These are phyloP conservation scores for Illadopsis cleaveri DNA, from an alignment of 2,113 vertebrate genomes.

Conservation along the genomic window DNA sequence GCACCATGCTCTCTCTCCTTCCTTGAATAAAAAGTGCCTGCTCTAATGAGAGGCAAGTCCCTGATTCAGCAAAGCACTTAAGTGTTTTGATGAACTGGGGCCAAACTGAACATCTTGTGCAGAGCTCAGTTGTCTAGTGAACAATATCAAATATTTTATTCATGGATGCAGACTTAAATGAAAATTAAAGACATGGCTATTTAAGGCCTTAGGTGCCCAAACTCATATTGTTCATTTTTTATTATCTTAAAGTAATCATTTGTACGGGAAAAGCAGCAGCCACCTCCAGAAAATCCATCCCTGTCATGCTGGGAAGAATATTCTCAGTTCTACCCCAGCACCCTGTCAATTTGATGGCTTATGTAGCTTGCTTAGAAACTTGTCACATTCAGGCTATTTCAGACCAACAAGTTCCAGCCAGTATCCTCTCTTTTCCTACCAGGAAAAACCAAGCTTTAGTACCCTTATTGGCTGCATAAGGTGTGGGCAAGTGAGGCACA, in stretches of 20 bases:
- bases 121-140: conserved; percentile 45
- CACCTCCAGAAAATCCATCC: conserved; percentile 53
- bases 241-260: conserved; percentile 51
- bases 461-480: neutral
- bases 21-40: conserved; percentile 14
- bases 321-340: neutral
- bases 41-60: conserved; percentile 38
- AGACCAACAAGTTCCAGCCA: neutral
- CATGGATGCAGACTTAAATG: conserved; percentile 60
- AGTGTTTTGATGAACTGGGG: conserved; percentile 66
- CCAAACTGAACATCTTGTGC: conserved; percentile 67
- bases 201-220: conserved; percentile 52
- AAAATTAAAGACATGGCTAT: conserved; percentile 53
- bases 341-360: neutral
- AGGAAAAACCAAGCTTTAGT: neutral
- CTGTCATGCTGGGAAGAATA: conserved; percentile 41
- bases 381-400: neutral
- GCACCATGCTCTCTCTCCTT: neutral
- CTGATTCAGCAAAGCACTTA: conserved; percentile 64
- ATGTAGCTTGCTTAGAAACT: neutral
- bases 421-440: neutral
- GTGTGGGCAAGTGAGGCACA: neutral
- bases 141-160: conserved; percentile 60
- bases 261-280: conserved; percentile 46
- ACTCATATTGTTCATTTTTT: conserved; percentile 32